Conservation (phyloP, 1,140 invertebrate species). For the Ips nitidus region DNA sequence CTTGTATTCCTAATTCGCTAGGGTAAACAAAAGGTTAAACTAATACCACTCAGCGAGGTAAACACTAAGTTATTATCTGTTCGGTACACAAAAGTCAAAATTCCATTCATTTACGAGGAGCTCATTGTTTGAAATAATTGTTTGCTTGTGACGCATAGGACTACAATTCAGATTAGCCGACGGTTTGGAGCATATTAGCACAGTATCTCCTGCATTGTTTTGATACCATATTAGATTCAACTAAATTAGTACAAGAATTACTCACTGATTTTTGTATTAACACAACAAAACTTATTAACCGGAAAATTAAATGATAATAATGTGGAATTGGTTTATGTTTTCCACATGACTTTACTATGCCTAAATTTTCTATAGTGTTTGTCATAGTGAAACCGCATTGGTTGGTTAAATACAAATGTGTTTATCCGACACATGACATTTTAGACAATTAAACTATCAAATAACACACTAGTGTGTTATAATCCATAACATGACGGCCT, state of each 20-base stretch:
- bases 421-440: too few relatives aligned
- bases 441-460: too few relatives aligned
- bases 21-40: background rate
- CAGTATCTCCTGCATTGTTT: constrained; percentile 24
- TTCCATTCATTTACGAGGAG: constrained; percentile 4
- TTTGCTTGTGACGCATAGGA: constrained; percentile 14
- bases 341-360: too few relatives aligned
- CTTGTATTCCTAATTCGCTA: background rate
- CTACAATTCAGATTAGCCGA: constrained; percentile 18
- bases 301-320: too few relatives aligned
- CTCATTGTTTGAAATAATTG: constrained; percentile 20
- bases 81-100: constrained; percentile 19
- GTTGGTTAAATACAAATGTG: too few relatives aligned
- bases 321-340: too few relatives aligned
- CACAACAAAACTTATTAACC: too few relatives aligned
- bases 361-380: too few relatives aligned
- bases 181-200: constrained; percentile 24
- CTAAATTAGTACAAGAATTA: background rate
- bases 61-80: constrained; percentile 9
- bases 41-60: constrained; percentile 3
- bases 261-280: too few relatives aligned
- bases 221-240: constrained; percentile 21
- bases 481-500: too few relatives aligned
- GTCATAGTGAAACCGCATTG: too few relatives aligned
- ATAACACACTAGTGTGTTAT: too few relatives aligned